Evolutionary conservation across 2,113 vertebrate species (phyloP), one percentile per base, ranked within the genome.

Genomic region (Tragulus kanchil): DNA sequence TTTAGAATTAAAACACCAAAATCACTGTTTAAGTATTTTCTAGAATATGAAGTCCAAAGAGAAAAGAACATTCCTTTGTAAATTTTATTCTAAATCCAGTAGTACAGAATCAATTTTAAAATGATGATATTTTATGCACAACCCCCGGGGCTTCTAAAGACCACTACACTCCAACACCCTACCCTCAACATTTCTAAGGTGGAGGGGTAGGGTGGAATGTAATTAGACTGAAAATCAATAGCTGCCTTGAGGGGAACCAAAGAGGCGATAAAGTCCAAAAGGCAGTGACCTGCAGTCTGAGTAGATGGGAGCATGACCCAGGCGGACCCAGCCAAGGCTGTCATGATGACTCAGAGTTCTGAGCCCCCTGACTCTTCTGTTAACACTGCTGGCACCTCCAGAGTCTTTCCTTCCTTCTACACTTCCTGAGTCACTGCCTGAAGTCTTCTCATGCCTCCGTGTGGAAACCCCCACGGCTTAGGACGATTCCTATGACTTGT

Each of bases 1-100:
- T 89, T 81, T 52, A 85, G 19, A 95, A 89, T 64, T 81, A 86
- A 82, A 95, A 83, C 15, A 89, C 16, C 52, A 73, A 69, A 58
- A 59, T 42, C 1, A 6, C 19, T 69, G 23, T 88, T 69, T 31
- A 78, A 92, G 56, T 83, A 26, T 25, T 87, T 92, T 54, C 45
- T 79, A 73, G 11, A 75, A 86, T n/a, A 62, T 14, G 62, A 59
- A 50, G 61, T 52, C 85, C 71, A 83, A 90, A 71, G 82, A 58
- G 45, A 58, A 65, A 77, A 71, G 26, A 77, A 64, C 16, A 59
- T 28, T 56, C 31, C 67, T 88, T 58, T 83, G 12, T 56, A 71
- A 58, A 12, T 54, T 62, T 89, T 75, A 91, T 59, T 87, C 48
- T 9, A 11, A 75, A 83, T 50, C 54, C 48, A 56, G 31, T 16